Percentiles rank a stretch among this genome's conserved stretches.
These are phyloP conservation scores for Phenganax subtilis DNA, from an alignment of 92 coral and sea anemone species.

Conservation along the genomic window DNA sequence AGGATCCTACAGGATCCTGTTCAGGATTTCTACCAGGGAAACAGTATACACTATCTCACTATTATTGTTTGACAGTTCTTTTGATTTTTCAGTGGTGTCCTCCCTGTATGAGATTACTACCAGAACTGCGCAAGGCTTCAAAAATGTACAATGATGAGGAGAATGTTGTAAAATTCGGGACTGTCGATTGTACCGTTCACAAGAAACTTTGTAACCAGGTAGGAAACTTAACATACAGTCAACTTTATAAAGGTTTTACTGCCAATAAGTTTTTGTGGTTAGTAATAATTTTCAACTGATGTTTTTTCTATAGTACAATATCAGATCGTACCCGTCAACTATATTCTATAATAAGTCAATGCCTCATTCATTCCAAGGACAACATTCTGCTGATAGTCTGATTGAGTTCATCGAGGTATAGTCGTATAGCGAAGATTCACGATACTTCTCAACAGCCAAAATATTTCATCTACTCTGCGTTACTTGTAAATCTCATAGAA, in stretches of 20 bases:
- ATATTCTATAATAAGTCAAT: slow-evolving; percentile 76
- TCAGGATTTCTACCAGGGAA: too few species aligned
- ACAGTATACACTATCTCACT: too few species aligned
- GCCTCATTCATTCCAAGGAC: slow-evolving; percentile 87
- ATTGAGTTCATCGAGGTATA: slow-evolving; percentile 93
- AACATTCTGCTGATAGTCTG: slow-evolving; percentile 77
- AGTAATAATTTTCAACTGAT: neutral
- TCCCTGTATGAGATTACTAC: slow-evolving; percentile 86
- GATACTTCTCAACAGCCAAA: too few species aligned
- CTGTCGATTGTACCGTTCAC: slow-evolving; percentile 94
- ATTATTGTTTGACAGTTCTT: too few species aligned
- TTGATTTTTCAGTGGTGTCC: slow-evolving; percentile 82
- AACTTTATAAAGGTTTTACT: neutral
- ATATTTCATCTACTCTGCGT: neutral
- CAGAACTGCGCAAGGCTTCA: slow-evolving; percentile 95
- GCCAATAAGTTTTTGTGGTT: neutral
- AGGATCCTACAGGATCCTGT: too few species aligned
- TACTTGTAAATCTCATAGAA: neutral
- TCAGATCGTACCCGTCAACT: slow-evolving; percentile 93
- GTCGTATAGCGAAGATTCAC: neutral
- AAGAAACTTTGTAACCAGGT: slow-evolving; percentile 77
- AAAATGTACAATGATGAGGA: slow-evolving; percentile 57
- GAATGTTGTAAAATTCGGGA: slow-evolving; percentile 80
- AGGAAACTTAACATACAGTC: slow-evolving; percentile 13
- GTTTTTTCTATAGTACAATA: slow-evolving; percentile 64